Conservation (phyloP, 2,113 vertebrate species). For the Halcyon malimbica region DNA sequence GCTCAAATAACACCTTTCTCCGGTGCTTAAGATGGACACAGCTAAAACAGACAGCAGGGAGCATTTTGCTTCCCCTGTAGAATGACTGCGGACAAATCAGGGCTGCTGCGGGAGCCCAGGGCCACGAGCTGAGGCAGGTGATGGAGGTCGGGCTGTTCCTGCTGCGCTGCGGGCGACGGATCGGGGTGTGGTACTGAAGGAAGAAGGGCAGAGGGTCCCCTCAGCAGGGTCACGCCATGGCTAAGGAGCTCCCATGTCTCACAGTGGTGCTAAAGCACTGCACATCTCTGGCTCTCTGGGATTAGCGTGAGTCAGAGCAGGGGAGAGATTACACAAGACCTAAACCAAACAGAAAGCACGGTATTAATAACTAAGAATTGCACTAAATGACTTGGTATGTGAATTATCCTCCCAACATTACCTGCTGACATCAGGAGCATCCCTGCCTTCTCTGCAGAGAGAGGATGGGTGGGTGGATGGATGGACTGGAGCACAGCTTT, state of each 20-base stretch:
- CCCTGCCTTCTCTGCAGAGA: background rate
- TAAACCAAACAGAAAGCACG: background rate
- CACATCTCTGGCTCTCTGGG: background rate
- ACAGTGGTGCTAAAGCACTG: background rate
- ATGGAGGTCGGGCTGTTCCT: background rate
- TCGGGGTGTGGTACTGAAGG: background rate
- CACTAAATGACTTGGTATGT: background rate
- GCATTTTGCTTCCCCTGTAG: background rate
- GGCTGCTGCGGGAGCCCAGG: background rate
- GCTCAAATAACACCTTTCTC: background rate
- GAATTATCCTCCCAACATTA: background rate
- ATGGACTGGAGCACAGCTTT: background rate
- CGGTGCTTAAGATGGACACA: background rate
- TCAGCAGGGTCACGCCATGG: background rate
- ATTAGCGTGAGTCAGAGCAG: conserved; percentile 11
- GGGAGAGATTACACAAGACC: background rate
- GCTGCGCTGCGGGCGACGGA: background rate
- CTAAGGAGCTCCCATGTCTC: background rate
- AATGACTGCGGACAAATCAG: background rate
- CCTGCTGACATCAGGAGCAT: background rate
- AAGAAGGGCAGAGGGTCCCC: background rate
- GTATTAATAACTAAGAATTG: conserved; percentile 28
- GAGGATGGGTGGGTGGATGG: background rate
- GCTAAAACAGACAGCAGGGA: background rate
- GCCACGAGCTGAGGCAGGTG: background rate